Conservation (phyloP, 2,113 vertebrate species). For the Pitta sordida region DNA sequence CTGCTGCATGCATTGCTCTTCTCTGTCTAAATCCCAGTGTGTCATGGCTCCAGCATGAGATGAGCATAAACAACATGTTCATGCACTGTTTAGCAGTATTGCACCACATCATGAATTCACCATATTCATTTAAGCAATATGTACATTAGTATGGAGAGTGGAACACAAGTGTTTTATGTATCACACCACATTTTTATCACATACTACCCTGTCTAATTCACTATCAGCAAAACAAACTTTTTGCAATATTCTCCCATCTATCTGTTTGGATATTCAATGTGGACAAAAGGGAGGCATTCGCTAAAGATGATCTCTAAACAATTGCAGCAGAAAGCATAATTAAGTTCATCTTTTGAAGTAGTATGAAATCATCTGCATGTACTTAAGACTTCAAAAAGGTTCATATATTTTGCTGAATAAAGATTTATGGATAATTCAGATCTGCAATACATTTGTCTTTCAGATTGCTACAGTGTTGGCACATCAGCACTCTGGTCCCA, state of each 20-base stretch:
- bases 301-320: not conserved
- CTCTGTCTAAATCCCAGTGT: not conserved
- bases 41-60: not conserved
- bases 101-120: not conserved
- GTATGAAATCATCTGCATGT: constrained; percentile 26
- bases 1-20: not conserved
- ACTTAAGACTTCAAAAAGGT: not conserved
- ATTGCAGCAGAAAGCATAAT: constrained; percentile 23
- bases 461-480: not conserved
- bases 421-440: not conserved
- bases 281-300: not conserved
- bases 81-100: not conserved
- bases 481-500: not conserved
- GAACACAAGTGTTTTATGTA: not conserved
- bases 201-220: not conserved
- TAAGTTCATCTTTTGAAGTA: constrained; percentile 17
- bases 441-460: not conserved
- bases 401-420: not conserved
- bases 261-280: not conserved
- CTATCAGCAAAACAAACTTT: not conserved
- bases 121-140: constrained; percentile 4
- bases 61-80: constrained; percentile 16
- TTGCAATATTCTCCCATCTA: not conserved
- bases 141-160: not conserved
- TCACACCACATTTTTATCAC: not conserved